Base-by-base conservation (phyloP, 2,113 vertebrate genomes). In the Accipiter cooperii region DNA sequence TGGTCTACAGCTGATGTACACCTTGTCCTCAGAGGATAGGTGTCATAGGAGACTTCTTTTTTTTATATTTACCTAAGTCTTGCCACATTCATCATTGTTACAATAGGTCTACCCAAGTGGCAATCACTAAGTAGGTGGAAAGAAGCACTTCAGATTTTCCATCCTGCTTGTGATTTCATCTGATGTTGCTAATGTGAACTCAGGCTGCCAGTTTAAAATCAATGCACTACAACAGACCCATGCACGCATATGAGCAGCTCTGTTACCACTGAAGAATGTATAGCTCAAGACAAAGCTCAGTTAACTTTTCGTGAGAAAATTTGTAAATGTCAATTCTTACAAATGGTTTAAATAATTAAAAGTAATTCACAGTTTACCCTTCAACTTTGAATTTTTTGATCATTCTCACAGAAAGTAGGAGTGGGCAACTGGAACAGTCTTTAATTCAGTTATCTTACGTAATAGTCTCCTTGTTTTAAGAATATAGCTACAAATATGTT, bases 201-300 rank as follows among this genome's bases (percentile, higher is more conserved):
- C 57, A 64, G 68, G 55, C 70, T 94, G 46, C 86, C 64, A 79
- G 85, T 94, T 91, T 80, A 80, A 94, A 97, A 90, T 82, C 71
- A 87, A 57, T 65, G 29, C 42, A 17, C 29, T 93, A 57, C 52
- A 55, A 25, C 29, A 22, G 44, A 58, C 12, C 74, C 63, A 80
- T 4, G 2, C 15, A 38, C 8, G 11, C 17, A 28, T 17, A 61
- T 19, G n/a, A 52, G 29, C 61, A 36, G 11, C n/a, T 63, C 42
- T 54, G 44, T 81, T 87, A 74, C 71, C 25, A 28, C 64, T 70
- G 17, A 33, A 71, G 34, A 85, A 71, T 38, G 34, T 75, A 75
- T 89, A 90, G 61, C 81, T 88, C 38, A 75, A 90, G 94, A 74
- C 63, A 70, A 95, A n/a, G 63, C 63, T 92, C 46, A 65, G 16